These are phyloP conservation scores for Cosmia trapezina DNA, from an alignment of 2,888 invertebrate genomes.

Conservation along the genomic window DNA sequence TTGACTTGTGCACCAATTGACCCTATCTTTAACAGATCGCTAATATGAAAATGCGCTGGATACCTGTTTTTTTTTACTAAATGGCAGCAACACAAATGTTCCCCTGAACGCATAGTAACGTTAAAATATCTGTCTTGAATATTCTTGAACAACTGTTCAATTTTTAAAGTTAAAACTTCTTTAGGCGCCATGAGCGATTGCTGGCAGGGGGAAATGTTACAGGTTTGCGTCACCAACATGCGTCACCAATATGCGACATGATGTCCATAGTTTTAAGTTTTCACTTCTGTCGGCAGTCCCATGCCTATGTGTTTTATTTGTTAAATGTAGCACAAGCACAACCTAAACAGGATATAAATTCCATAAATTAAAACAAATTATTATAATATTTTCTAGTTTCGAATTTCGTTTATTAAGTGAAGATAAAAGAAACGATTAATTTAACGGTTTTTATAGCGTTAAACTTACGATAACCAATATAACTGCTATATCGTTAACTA, in stretches of 20 bases:
- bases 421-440: neutral
- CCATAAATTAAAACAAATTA: neutral
- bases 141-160: neutral
- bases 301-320: neutral
- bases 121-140: neutral
- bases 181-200: too few species aligned
- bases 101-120: neutral
- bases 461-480: neutral
- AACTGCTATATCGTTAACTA: conserved; percentile 30
- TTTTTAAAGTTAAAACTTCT: neutral
- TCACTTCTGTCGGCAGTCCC: too few species aligned
- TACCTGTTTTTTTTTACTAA: neutral
- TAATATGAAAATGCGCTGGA: neutral
- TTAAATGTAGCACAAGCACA: neutral
- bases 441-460: neutral
- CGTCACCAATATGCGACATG: too few species aligned
- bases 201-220: too few species aligned
- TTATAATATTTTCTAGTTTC: neutral
- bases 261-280: too few species aligned
- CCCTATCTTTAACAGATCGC: neutral
- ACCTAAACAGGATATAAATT: neutral
- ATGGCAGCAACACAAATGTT: neutral
- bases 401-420: neutral
- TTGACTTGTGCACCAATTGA: neutral
- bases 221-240: too few species aligned